Percentiles rank a stretch among this genome's conserved stretches.
These are phyloP conservation scores for Anoplolepis gracilipes DNA, from an alignment of 1,140 invertebrate genomes.

Conservation along the genomic window DNA sequence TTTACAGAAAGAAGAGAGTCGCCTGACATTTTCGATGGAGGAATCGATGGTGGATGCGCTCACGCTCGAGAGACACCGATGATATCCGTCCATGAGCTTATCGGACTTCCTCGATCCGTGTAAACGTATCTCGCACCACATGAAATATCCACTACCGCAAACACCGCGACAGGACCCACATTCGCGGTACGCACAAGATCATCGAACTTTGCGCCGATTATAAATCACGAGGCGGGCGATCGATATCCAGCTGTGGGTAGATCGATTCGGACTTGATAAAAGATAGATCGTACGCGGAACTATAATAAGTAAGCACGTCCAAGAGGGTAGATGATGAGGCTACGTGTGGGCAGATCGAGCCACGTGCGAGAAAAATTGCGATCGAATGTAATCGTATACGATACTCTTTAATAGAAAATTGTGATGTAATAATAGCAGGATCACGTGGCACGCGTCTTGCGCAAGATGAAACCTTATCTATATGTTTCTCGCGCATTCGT, in stretches of 20 bases:
- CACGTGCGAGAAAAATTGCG: conserved; percentile 53
- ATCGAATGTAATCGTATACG: conserved; percentile 30
- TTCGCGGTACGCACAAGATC: conserved; percentile 24
- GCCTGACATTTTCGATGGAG: too few species aligned
- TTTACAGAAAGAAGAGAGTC: background rate
- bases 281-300: conserved; percentile 55
- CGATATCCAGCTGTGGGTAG: conserved; percentile 47
- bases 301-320: conserved; percentile 24
- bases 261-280: conserved; percentile 52
- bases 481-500: background rate
- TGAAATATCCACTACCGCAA: conserved; percentile 54
- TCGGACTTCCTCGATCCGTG: conserved; percentile 63
- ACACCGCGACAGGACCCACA: background rate
- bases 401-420: conserved; percentile 45
- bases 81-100: conserved; percentile 27
- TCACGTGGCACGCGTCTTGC: conserved; percentile 25
- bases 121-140: conserved; percentile 35
- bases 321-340: conserved; percentile 37
- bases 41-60: too few species aligned
- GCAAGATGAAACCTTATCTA: conserved; percentile 19
- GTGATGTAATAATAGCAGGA: conserved; percentile 32
- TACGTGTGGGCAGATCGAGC: conserved; percentile 33
- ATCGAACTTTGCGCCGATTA: conserved; percentile 30
- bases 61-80: conserved; percentile 50
- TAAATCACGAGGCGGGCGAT: conserved; percentile 50